Evolutionary conservation across 2,113 vertebrate genomes (phyloP), one percentile per base, ranked within the genome.

Genomic region (Protobothrops mucrosquamatus): DNA sequence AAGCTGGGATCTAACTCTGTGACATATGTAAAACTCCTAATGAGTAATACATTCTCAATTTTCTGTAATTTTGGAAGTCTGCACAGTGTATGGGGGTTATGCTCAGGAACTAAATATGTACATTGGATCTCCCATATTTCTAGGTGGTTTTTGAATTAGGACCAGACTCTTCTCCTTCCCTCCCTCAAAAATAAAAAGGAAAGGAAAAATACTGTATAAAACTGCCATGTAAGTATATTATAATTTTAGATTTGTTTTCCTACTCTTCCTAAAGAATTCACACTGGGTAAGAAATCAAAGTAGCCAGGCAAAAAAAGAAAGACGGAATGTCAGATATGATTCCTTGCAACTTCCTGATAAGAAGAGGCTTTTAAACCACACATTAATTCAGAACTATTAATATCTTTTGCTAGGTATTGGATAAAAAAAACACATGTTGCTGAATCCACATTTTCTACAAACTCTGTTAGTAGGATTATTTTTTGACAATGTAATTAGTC

Each of bases 271-370:
- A 51, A 56, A 94, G 26, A 94, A 85, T 43, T 94, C 34, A 29
- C 56, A 91, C 93, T 57, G 94, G 51, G 43, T 64, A 95, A 92
- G 55, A 95, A 96, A 96, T 94, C 91, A 91, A 18, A 85, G 3
- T 86, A 39, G 57, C 89, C 91, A 93, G 91, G 23, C 95, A 94
- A 88, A 87, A 95, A 95, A 94, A 94, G 89, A 94, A 95, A 91
- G 87, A 94, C 92, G 56, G 0, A 74, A 52, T 92, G 90, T 94
- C 93, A 94, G 46, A 2, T 94, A 59, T 87, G 23, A 94, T 87
- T 93, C 91, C 86, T 88, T 39, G 15, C 74, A 81, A 5, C 89
- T 85, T 96, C 81, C 87, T 88, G 74, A 91, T 94, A 69, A 94
- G 94, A 26, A 88, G 64, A 90, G 26, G 34, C 69, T 95, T 85